Evolutionary conservation across 2,888 invertebrate species (phyloP).

Genomic region (Dendrolimus houi): DNA sequence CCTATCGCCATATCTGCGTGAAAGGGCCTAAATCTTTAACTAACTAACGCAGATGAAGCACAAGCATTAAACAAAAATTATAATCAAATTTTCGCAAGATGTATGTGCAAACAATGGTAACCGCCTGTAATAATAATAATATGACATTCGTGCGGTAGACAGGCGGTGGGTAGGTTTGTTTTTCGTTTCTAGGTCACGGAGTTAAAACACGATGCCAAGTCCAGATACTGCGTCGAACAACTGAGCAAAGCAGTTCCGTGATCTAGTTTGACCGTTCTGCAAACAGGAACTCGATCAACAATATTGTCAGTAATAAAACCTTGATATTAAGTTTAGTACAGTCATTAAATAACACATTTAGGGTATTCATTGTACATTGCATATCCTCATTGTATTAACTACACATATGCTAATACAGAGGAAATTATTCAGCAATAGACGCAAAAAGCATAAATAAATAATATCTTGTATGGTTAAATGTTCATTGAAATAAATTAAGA

Average conservation of each 20-base stretch:
- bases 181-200: constrained; percentile 59
- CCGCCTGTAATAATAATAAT: background rate
- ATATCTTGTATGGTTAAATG: background rate
- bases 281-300: constrained; percentile 15
- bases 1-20: too few species aligned
- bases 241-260: constrained; percentile 46
- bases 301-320: background rate
- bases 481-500: background rate
- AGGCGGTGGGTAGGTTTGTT: constrained; percentile 35
- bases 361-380: too few species aligned
- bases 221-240: constrained; percentile 11
- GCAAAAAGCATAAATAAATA: too few species aligned
- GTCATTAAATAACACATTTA: too few species aligned
- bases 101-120: background rate
- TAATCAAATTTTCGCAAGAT: too few species aligned
- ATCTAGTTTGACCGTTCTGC: constrained; percentile 33
- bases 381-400: background rate
- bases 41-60: too few species aligned
- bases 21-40: too few species aligned
- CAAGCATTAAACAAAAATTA: too few species aligned
- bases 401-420: background rate
- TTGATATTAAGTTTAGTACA: background rate
- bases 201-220: background rate
- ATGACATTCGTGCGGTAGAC: constrained; percentile 11
- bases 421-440: background rate